A percentile compares a stretch with the other conserved stretches of the same genome.
These are phyloP conservation scores for Bilobella aurantiaca DNA, from an alignment of 1,140 invertebrate species.

Conservation along the genomic window DNA sequence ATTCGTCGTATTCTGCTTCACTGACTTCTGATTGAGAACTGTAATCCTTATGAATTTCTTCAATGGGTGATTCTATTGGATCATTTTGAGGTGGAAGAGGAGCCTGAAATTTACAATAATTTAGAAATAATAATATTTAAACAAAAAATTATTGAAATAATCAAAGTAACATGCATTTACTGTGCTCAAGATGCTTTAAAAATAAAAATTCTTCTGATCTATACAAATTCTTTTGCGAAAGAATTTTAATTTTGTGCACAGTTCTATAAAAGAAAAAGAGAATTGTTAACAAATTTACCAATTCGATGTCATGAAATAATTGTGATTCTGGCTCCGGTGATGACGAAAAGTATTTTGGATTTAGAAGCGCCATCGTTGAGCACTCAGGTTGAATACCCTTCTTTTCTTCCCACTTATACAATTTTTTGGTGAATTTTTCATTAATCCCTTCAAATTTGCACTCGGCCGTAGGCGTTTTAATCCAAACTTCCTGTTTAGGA, in stretches of 20 bases:
- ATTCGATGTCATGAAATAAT: not conserved
- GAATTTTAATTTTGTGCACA: too few relatives aligned
- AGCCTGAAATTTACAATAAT: not conserved
- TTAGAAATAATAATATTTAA: too few relatives aligned
- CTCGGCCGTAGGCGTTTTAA: conserved; percentile 66
- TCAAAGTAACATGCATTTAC: too few relatives aligned
- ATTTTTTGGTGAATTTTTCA: conserved; percentile 72
- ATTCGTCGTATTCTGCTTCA: conserved; percentile 7
- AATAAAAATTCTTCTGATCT: too few relatives aligned
- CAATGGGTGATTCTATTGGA: too few relatives aligned
- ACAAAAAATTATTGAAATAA: not conserved
- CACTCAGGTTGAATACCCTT: conserved; percentile 63
- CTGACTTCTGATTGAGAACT: not conserved
- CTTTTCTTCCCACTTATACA: conserved; percentile 71
- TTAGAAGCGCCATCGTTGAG: conserved; percentile 64
- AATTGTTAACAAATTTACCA: not conserved
- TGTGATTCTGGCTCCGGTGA: not conserved
- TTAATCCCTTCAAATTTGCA: conserved; percentile 52
- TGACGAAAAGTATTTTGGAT: conserved; percentile 43
- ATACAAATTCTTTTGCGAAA: too few relatives aligned
- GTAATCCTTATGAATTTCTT: not conserved
- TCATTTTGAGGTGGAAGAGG: not conserved
- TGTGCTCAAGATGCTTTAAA: too few relatives aligned
- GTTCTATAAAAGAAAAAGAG: not conserved
- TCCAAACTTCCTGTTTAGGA: conserved; percentile 51